A percentile compares a stretch with the other conserved stretches of the same genome.
Evolutionary conservation across 1,140 invertebrate genomes (phyloP).

Genomic region (Neotoxoptera formosana): DNA sequence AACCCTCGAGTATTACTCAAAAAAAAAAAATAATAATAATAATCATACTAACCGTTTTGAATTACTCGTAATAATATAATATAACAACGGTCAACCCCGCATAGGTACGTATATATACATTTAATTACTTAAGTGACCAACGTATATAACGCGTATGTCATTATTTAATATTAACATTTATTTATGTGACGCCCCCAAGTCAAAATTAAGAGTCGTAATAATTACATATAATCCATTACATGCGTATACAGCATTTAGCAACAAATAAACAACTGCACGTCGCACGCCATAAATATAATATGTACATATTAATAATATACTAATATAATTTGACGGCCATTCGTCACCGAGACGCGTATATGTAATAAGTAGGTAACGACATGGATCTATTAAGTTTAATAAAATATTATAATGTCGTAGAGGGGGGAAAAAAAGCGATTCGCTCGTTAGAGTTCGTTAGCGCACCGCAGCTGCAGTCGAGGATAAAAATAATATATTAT

Average conservation of each 20-base stretch:
- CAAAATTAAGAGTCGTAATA: neutral
- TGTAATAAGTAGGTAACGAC: neutral
- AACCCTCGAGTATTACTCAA: too few relatives aligned
- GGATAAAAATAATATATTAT: neutral
- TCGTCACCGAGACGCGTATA: neutral
- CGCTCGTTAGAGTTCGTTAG: neutral
- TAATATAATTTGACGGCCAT: neutral
- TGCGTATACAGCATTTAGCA: too few relatives aligned
- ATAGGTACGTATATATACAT: too few relatives aligned
- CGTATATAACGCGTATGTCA: neutral
- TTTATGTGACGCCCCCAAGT: neutral
- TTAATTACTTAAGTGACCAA: neutral
- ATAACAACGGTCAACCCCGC: neutral
- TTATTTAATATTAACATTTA: slow-evolving; percentile 21
- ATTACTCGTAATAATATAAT: neutral
- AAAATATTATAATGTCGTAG: neutral
- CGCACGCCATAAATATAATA: neutral
- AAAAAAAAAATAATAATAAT: too few relatives aligned
- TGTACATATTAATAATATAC: too few relatives aligned
- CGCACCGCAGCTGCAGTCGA: too few relatives aligned
- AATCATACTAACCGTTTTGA: neutral
- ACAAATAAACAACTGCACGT: neutral
- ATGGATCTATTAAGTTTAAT: neutral
- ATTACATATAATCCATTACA: neutral
- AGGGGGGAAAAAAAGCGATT: neutral